Conservation (phyloP, 2,113 vertebrate species). For the Bagarius yarrelli region DNA sequence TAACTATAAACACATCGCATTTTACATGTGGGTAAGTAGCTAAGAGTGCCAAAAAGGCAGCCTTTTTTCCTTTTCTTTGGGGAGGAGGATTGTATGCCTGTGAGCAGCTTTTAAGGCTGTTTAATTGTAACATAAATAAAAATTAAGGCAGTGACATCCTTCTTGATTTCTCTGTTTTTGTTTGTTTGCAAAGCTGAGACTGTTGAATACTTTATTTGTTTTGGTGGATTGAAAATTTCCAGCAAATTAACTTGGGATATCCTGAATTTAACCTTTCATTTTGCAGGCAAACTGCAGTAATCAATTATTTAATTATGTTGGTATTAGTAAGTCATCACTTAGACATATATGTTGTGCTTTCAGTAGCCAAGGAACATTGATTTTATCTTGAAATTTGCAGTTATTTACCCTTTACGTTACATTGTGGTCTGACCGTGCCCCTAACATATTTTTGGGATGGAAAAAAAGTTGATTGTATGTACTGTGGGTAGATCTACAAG, state of each 20-base stretch:
- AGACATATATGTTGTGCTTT: not conserved
- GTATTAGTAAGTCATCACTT: not conserved
- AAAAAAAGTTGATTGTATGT: not conserved
- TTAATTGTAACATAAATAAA: not conserved
- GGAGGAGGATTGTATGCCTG: not conserved
- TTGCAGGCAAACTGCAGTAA: not conserved
- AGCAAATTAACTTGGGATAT: not conserved
- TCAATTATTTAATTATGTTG: not conserved
- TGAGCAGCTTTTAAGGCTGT: not conserved
- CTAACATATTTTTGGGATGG: not conserved
- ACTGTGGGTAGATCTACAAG: not conserved
- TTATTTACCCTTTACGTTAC: slow-evolving; percentile 4
- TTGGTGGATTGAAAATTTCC: slow-evolving; percentile 3
- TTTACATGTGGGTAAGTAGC: slow-evolving; percentile 6
- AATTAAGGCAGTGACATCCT: not conserved
- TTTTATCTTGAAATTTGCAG: not conserved
- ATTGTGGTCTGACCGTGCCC: not conserved
- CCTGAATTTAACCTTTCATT: slow-evolving; percentile 1
- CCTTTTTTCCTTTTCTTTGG: not conserved
- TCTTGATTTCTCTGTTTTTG: not conserved
- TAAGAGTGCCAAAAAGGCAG: not conserved
- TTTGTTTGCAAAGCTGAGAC: not conserved
- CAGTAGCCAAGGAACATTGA: not conserved
- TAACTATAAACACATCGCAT: not conserved
- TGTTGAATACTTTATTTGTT: not conserved